Percentiles rank a stretch among this genome's conserved stretches.
Evolutionary conservation across 2,888 invertebrate species (phyloP).

Genomic region (Thalpophila matura): DNA sequence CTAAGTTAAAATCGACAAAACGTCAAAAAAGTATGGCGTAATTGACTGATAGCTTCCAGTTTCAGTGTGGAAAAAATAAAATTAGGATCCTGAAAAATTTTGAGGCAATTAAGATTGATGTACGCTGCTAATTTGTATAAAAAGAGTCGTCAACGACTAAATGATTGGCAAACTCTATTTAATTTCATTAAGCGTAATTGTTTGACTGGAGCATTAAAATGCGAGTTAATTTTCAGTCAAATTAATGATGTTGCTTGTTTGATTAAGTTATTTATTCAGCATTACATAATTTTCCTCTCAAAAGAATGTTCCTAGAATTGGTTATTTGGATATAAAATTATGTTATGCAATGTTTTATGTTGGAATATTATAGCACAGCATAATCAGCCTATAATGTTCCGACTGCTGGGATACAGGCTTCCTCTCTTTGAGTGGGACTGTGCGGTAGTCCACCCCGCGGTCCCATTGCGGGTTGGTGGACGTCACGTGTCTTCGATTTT

Average conservation of each 20-base stretch:
- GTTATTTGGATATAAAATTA: background rate
- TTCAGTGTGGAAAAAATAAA: slow-evolving; percentile 54
- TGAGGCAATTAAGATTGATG: slow-evolving; percentile 59
- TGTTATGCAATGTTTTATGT: background rate
- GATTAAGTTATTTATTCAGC: background rate
- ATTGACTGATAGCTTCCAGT: slow-evolving; percentile 61
- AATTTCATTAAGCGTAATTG: slow-evolving; percentile 42
- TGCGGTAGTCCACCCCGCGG: no score
- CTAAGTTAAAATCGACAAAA: slow-evolving; percentile 55
- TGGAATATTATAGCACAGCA: no score
- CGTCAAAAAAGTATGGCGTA: slow-evolving; percentile 63
- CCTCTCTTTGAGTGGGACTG: no score
- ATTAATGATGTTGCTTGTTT: slow-evolving; percentile 4
- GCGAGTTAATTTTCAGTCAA: background rate
- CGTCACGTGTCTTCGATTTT: no score
- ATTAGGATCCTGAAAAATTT: slow-evolving; percentile 47
- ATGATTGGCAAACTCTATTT: slow-evolving; percentile 38
- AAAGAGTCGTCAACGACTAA: slow-evolving; percentile 25
- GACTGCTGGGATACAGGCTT: no score
- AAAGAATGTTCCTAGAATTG: background rate
- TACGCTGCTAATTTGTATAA: slow-evolving; percentile 44
- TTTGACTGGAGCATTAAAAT: slow-evolving; percentile 17
- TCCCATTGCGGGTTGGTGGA: no score
- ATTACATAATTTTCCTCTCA: background rate
- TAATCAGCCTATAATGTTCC: no score